Conservation (phyloP, 2,113 vertebrate species). For the Pseudopipra pipra region DNA sequence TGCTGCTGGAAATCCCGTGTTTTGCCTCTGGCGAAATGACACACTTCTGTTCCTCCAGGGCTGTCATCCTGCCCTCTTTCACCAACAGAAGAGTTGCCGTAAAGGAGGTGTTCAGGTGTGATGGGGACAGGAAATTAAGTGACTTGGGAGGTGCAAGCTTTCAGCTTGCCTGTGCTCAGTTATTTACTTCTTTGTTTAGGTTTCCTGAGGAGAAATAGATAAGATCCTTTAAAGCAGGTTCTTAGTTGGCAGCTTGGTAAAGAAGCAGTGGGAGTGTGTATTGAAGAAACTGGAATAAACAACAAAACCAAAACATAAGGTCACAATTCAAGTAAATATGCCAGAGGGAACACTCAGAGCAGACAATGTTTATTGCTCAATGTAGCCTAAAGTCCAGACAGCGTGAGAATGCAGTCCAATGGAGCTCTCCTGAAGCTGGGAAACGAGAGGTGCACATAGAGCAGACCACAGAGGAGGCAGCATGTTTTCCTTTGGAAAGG, state of each 20-base stretch:
- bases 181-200: background rate
- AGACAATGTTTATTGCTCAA: background rate
- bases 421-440: background rate
- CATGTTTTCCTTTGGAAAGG: background rate
- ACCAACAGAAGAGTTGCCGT: background rate
- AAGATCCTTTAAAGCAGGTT: background rate
- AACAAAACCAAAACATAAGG: constrained; percentile 39
- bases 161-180: background rate
- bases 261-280: background rate
- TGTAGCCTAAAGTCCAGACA: background rate
- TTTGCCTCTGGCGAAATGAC: background rate
- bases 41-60: background rate
- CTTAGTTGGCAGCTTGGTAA: background rate
- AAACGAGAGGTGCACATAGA: background rate
- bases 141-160: background rate
- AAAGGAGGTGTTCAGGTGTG: background rate
- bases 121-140: background rate
- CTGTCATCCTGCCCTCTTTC: background rate
- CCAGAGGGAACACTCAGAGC: background rate
- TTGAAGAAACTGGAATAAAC: constrained; percentile 16
- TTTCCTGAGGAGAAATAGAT: background rate
- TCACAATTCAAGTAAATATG: background rate
- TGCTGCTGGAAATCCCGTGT: background rate
- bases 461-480: background rate
- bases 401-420: background rate